phyloP scores from a whole-genome alignment of 1,140 invertebrate species.

The Capitella teleta region DNA sequence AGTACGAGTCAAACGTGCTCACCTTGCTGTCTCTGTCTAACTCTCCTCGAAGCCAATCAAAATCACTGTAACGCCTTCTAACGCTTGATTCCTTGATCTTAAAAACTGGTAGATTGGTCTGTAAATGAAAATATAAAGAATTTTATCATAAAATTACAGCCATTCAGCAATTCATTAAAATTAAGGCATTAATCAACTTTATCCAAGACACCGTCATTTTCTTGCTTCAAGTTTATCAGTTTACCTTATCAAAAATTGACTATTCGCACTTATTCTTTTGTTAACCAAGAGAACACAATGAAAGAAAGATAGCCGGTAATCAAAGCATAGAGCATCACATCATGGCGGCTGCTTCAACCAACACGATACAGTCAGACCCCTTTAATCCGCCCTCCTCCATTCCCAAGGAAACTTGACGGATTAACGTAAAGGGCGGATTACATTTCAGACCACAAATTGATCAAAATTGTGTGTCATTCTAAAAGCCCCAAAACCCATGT shows the following conservation, averaged over 20 bases:
- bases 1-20: slow-evolving; percentile 16
- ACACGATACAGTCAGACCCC: no score
- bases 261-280: neutral
- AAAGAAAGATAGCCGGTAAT: neutral
- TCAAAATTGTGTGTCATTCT: no score
- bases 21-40: slow-evolving; percentile 98
- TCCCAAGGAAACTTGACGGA: no score
- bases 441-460: no score
- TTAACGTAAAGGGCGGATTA: no score
- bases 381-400: no score
- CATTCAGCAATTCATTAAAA: neutral
- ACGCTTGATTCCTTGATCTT: slow-evolving; percentile 99
- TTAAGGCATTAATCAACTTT: neutral
- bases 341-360: no score
- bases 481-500: no score
- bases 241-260: neutral
- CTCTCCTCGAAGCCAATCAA: slow-evolving; percentile 98
- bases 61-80: slow-evolving; percentile 94
- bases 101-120: slow-evolving; percentile 99
- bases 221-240: neutral
- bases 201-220: neutral
- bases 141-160: neutral
- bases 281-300: neutral
- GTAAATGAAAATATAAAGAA: slow-evolving; percentile 45
- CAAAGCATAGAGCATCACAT: neutral